Evolutionary conservation across 2,797 vertebrate species (phyloP).

Genomic region (Pantherophis alleghaniensis): DNA sequence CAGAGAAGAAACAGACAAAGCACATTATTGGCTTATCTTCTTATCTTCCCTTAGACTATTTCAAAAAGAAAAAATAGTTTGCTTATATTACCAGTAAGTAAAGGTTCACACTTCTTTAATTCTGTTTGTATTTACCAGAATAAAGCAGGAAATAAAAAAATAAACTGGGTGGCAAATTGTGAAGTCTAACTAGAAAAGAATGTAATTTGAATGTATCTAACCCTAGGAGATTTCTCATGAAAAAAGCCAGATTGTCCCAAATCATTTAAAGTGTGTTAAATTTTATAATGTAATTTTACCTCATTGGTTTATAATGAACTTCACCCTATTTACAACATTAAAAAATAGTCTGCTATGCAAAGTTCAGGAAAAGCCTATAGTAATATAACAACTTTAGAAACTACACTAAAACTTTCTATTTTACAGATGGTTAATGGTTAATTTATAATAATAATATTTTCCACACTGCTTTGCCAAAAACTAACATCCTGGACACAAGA

Average conservation of each 20-base stretch:
- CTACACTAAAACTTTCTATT: background rate
- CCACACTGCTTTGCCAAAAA: background rate
- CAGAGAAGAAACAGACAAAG: background rate
- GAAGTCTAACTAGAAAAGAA: background rate
- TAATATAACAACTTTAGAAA: background rate
- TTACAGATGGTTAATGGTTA: background rate
- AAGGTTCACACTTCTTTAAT: slow-evolving; percentile 35
- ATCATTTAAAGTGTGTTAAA: background rate
- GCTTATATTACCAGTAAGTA: slow-evolving; percentile 19
- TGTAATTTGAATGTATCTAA: background rate
- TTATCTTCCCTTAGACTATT: slow-evolving; percentile 13
- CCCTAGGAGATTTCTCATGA: background rate
- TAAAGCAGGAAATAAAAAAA: background rate
- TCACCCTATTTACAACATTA: background rate
- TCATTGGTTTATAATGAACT: background rate
- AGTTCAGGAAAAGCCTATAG: background rate
- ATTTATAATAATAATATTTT: background rate
- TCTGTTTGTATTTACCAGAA: slow-evolving; percentile 41
- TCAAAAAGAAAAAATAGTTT: slow-evolving; percentile 17
- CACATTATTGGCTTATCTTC: slow-evolving; percentile 13
- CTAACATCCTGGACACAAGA: background rate
- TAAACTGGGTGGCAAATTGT: background rate
- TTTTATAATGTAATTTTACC: background rate
- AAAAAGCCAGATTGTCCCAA: background rate
- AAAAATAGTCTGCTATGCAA: background rate